Percentiles rank a stretch among this genome's conserved stretches.
Conservation (phyloP, 2,888 invertebrate species). For the Arrhopalites spinosus region DNA sequence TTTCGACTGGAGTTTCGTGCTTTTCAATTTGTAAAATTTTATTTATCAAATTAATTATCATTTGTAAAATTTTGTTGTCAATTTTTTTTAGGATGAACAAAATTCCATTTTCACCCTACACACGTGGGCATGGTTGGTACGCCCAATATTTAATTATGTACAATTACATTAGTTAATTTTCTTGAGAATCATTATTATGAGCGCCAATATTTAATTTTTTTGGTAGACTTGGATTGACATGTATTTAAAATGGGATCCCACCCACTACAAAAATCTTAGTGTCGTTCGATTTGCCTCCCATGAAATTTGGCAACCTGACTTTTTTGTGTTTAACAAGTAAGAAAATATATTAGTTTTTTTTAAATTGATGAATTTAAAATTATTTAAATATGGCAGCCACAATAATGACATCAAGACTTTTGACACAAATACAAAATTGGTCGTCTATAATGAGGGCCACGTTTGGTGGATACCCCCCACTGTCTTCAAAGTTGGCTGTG, state of each 20-base stretch:
- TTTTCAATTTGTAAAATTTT: conserved; percentile 52
- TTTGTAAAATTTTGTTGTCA: neutral
- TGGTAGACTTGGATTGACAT: conserved; percentile 72
- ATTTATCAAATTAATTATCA: neutral
- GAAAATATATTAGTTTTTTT: neutral
- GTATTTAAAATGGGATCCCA: conserved; percentile 73
- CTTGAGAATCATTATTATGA: neutral
- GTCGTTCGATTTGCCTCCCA: conserved; percentile 69
- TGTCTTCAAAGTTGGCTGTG: conserved; percentile 65
- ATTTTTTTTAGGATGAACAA: conserved; percentile 63
- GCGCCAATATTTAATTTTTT: neutral
- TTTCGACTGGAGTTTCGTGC: conserved; percentile 47
- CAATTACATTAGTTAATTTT: neutral
- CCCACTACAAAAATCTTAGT: conserved; percentile 69
- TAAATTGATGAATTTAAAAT: neutral
- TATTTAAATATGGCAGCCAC: too few species aligned
- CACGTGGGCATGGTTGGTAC: conserved; percentile 69
- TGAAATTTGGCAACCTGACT: conserved; percentile 80
- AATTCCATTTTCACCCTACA: conserved; percentile 67
- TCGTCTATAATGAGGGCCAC: conserved; percentile 63
- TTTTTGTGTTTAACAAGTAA: conserved; percentile 69
- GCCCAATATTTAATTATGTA: conserved; percentile 46
- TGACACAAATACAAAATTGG: conserved; percentile 66
- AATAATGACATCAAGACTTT: conserved; percentile 63
- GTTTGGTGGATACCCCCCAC: conserved; percentile 73